A percentile compares a stretch with the other conserved stretches of the same genome.
Evolutionary conservation across 2,797 vertebrate species (phyloP).

Genomic region (Odontamblyopus rebecca): DNA sequence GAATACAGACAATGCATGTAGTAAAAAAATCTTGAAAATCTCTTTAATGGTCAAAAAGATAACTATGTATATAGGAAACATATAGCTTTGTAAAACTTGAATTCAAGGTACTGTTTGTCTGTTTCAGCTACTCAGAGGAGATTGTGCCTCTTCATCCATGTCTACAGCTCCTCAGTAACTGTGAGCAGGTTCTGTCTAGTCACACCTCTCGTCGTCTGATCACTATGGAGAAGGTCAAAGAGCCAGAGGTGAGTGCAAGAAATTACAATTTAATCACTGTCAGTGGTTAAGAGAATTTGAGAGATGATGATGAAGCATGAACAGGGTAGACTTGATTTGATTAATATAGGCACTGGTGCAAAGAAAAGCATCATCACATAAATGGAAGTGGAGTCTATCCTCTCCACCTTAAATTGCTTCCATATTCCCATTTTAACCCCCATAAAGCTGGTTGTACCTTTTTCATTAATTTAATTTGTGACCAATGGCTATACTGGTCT

Average conservation of each 20-base stretch:
- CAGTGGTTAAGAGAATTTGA: too few species aligned
- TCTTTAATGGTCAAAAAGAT: not conserved
- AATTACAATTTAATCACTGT: too few species aligned
- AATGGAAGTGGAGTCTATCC: constrained; percentile 56
- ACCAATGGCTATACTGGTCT: too few species aligned
- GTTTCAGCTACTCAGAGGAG: constrained; percentile 88
- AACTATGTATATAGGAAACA: not conserved
- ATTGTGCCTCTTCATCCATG: constrained; percentile 90
- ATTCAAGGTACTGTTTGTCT: not conserved
- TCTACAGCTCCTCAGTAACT: constrained; percentile 92
- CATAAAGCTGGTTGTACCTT: constrained; percentile 18
- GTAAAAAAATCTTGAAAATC: too few species aligned
- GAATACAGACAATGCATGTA: not conserved
- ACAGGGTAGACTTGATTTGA: not conserved
- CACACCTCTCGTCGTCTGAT: constrained; percentile 93
- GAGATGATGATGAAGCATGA: not conserved
- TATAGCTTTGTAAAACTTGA: not conserved
- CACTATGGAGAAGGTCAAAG: constrained; percentile 97
- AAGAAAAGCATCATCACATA: constrained; percentile 5
- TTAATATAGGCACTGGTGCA: too few species aligned
- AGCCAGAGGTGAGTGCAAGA: constrained; percentile 85
- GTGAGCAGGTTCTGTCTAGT: constrained; percentile 94
- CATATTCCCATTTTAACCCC: constrained; percentile 35
- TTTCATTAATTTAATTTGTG: constrained; percentile 2
- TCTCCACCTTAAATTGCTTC: constrained; percentile 77